A percentile compares a stretch with the other conserved stretches of the same genome.
Conservation (phyloP, 2,113 vertebrate genomes). For the Asarcornis scutulata region DNA sequence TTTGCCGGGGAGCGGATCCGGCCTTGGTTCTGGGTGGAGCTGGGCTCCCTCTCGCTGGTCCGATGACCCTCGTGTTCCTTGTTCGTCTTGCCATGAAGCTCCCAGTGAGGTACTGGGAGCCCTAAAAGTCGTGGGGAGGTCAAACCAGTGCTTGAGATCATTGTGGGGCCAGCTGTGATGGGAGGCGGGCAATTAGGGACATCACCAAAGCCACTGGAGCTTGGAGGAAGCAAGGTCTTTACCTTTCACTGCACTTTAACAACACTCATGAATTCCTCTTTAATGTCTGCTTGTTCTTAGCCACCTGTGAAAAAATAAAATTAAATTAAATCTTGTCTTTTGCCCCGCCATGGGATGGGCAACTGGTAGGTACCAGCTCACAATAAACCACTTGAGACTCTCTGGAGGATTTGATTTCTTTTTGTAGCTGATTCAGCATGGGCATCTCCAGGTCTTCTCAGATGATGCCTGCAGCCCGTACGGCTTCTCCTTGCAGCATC, state of each 20-base stretch:
- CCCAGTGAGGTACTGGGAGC: background rate
- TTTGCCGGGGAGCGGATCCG: background rate
- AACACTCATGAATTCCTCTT: background rate
- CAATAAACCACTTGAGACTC: background rate
- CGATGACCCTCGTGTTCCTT: background rate
- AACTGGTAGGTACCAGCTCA: background rate
- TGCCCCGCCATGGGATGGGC: background rate
- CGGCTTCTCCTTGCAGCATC: background rate
- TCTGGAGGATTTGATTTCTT: background rate
- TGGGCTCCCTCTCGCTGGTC: background rate
- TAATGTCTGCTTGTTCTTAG: background rate
- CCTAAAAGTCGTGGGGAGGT: no score
- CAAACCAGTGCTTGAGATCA: background rate
- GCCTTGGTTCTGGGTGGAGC: slow-evolving; percentile 23
- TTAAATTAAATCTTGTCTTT: no score
- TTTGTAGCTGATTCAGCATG: background rate
- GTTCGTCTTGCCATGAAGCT: background rate
- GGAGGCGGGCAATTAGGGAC: background rate
- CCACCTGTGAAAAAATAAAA: background rate
- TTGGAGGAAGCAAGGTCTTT: background rate
- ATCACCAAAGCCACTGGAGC: background rate
- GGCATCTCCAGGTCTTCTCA: no score
- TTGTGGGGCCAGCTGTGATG: background rate
- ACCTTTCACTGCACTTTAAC: background rate
- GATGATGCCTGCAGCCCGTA: background rate